A percentile compares a stretch with the other conserved stretches of the same genome.
These are phyloP conservation scores for Acipenser transmontanus DNA, from an alignment of 2,797 vertebrate genomes.

Conservation along the genomic window DNA sequence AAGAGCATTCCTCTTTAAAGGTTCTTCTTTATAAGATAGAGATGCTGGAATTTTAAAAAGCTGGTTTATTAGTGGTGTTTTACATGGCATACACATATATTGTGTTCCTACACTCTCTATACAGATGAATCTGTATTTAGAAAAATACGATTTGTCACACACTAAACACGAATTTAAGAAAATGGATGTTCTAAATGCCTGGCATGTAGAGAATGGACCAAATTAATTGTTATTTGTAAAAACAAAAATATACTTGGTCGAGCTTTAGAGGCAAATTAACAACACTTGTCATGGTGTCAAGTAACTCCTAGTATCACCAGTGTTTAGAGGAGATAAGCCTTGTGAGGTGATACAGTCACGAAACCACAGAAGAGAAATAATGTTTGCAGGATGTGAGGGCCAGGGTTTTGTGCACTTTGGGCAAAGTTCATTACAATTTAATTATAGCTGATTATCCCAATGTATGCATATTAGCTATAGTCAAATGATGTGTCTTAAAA, in stretches of 20 bases:
- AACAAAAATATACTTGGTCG: slow-evolving; percentile 18
- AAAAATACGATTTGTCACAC: background rate
- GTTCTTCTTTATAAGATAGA: no score
- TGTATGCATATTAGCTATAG: slow-evolving; percentile 42
- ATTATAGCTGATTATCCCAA: slow-evolving; percentile 41
- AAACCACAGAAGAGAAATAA: background rate
- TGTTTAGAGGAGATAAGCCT: slow-evolving; percentile 36
- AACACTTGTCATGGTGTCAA: slow-evolving; percentile 11
- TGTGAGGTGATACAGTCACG: slow-evolving; percentile 27
- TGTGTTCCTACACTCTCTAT: no score
- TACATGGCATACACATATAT: no score
- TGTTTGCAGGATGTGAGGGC: slow-evolving; percentile 10
- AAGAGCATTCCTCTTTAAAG: background rate
- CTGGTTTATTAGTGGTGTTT: no score
- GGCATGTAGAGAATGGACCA: background rate
- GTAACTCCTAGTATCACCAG: slow-evolving; percentile 24
- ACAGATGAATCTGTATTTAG: no score
- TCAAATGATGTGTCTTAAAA: slow-evolving; percentile 44
- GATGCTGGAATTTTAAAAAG: no score
- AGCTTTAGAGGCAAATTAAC: slow-evolving; percentile 19
- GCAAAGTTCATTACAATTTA: slow-evolving; percentile 33
- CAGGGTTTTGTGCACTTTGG: slow-evolving; percentile 26
- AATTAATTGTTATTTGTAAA: slow-evolving; percentile 18
- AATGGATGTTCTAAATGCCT: background rate
- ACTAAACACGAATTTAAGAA: background rate